Evolutionary conservation across 1,140 invertebrate genomes (phyloP).

Genomic region (Aphaenogaster floridana): DNA sequence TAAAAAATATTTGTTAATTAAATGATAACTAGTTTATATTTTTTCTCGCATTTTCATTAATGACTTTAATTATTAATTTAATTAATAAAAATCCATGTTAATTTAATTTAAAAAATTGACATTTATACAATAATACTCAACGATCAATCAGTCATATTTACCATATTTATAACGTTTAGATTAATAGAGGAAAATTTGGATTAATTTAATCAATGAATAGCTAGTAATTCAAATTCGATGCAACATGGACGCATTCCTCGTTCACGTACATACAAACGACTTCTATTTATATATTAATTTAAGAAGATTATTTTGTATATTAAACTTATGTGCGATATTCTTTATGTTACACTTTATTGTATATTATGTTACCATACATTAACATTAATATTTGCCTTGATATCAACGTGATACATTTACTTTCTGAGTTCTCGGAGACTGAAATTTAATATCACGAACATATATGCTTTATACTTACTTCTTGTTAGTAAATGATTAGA

Average conservation of each 20-base stretch:
- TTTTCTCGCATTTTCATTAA: neutral
- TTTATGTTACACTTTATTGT: neutral
- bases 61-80: neutral
- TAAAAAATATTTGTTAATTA: constrained; percentile 24
- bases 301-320: neutral
- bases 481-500: constrained; percentile 44
- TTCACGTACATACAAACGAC: neutral
- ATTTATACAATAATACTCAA: constrained; percentile 14
- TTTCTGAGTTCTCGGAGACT: neutral
- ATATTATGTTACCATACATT: constrained; percentile 6
- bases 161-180: neutral
- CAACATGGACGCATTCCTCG: neutral
- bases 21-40: neutral
- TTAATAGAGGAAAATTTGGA: neutral
- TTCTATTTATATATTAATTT: neutral
- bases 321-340: neutral
- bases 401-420: constrained; percentile 17
- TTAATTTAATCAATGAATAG: constrained; percentile 18
- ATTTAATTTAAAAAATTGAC: neutral
- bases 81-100: neutral
- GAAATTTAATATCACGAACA: constrained; percentile 41
- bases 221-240: neutral
- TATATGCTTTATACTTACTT: constrained; percentile 38
- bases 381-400: constrained; percentile 19
- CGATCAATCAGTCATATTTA: neutral